Base-by-base conservation (phyloP, 2,113 vertebrate genomes). In the Sminthopsis crassicaudata region DNA sequence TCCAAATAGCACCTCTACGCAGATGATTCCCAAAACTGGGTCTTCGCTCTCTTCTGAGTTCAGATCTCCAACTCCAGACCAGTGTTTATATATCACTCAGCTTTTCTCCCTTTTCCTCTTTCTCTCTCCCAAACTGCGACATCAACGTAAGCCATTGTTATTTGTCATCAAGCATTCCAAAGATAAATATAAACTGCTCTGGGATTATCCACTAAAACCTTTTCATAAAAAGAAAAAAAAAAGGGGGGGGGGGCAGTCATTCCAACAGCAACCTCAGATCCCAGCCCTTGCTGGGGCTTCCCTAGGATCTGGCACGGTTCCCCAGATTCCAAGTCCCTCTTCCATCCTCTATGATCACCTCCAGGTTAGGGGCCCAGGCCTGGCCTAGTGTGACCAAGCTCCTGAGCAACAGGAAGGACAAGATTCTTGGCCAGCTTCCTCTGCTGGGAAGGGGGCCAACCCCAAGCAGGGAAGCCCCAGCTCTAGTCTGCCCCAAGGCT, bases 351-450 rank as follows among this genome's bases (percentile, higher is more conserved):
- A n/a, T 42, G 36, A 36, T 84, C 67, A 84, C 67, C 67, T 84
- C 67, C 16, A 36, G 67, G 5, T n/a, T 76, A 76, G 67, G 67
- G 67, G 36, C 67, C 67, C 36, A n/a, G 67, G 36, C 36, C 67
- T 42, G 67, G 14, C 67, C n/a, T 42, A 16, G 67, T 84, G 67
- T 84, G 67, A 16, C 67, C 67, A 84, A 84, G 67, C 67, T 36
- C 67, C 67, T 42, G 67, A 84, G 16, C 36, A 84, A 84, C 67
- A 42, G 67, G 67, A 84, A 84, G 67, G 67, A 84, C 67, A 84
- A 84, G 67, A 84, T 93, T 93, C 90, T 94, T 54, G 67, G 92
- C 93, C 67, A 89, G 89, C 11, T 84, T 92, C 94, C 57, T 93
- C 57, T 55, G 36, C 53, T 27, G 48, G 22, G 51, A 57, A 67